Conservation (phyloP, 2,113 vertebrate species). For the Catharus minimus region DNA sequence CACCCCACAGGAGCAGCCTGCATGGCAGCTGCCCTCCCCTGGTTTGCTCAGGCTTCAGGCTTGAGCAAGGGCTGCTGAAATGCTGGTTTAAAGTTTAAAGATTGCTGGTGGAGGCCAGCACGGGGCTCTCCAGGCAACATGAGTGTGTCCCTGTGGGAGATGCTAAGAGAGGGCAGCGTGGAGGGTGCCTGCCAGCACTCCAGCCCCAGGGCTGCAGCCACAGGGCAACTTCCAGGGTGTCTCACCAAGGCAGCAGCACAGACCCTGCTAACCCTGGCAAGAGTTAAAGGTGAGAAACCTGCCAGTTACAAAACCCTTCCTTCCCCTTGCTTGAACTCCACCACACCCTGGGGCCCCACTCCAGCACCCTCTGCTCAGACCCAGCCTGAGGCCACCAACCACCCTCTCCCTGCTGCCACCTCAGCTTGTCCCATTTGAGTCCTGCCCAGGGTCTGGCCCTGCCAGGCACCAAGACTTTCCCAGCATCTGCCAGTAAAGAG, state of each 20-base stretch:
- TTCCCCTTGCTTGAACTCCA: conserved; percentile 28
- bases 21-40: background rate
- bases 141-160: too few species aligned
- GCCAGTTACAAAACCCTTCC: conserved; percentile 7
- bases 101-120: background rate
- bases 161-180: background rate
- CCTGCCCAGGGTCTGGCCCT: fast-evolving
- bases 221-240: background rate
- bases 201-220: background rate
- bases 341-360: background rate
- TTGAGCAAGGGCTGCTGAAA: background rate
- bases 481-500: background rate
- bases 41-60: background rate
- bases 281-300: conserved; percentile 15
- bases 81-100: background rate
- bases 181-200: background rate
- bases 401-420: background rate
- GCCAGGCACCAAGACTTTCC: background rate
- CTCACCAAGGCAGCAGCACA: background rate
- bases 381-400: background rate
- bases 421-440: background rate
- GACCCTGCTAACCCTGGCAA: background rate
- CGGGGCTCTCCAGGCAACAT: background rate
- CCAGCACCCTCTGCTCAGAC: background rate
- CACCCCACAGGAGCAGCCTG: background rate